phyloP scores from a whole-genome alignment of 2,113 vertebrate genomes.

The Megaptera novaeangliae region DNA sequence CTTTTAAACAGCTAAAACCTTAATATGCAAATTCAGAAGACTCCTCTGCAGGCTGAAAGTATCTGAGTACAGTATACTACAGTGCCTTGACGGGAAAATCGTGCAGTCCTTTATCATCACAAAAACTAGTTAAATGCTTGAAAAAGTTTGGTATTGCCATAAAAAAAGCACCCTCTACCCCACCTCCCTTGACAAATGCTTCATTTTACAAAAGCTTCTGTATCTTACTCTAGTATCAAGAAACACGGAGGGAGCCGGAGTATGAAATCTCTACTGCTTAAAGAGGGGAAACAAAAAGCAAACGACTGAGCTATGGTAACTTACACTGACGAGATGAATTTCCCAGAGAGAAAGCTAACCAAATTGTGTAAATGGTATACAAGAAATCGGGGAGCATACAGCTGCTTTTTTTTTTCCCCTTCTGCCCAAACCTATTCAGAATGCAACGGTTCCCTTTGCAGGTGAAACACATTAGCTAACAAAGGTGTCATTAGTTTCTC shows the following conservation, averaged over 20 bases:
- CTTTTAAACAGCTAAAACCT: not conserved
- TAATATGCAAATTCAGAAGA: not conserved
- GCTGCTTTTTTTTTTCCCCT: not conserved
- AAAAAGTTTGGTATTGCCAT: not conserved
- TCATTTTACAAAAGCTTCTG: not conserved
- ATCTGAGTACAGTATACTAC: not conserved
- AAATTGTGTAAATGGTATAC: not conserved
- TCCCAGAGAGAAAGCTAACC: not conserved
- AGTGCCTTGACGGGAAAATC: not conserved
- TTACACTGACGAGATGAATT: not conserved
- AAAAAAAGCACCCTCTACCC: not conserved
- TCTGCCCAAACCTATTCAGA: slow-evolving; percentile 10
- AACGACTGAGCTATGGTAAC: not conserved
- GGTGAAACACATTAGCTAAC: slow-evolving; percentile 62
- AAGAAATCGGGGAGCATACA: not conserved
- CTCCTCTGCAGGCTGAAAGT: not conserved
- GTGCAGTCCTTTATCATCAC: not conserved
- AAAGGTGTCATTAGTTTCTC: slow-evolving; percentile 62
- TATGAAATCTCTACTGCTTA: not conserved
- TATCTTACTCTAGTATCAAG: not conserved
- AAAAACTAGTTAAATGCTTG: not conserved
- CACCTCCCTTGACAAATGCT: not conserved
- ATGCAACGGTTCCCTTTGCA: slow-evolving; percentile 32
- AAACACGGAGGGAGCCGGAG: not conserved
- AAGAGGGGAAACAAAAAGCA: not conserved